Base-by-base conservation (phyloP, 2,797 vertebrate species). In the Acanthis flammea region DNA sequence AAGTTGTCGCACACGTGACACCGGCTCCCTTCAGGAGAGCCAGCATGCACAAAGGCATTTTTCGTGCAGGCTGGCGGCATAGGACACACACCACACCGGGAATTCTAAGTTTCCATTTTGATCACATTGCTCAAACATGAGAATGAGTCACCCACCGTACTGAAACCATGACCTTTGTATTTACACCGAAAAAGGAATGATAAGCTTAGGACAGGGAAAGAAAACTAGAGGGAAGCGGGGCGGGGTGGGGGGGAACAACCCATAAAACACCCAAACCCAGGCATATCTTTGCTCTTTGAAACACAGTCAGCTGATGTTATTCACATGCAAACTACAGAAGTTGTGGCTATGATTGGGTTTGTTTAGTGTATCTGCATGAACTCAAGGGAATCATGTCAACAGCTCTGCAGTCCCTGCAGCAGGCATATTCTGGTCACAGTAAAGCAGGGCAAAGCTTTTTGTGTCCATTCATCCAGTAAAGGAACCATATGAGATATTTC, bases 81-180 rank as follows among this genome's bases (percentile, higher is more conserved):
- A 54, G 90, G 86, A 51, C 35, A 42, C 60, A 16, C 31, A 22
- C 81, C 67, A 7, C 72, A 17, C 22, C 0, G 35, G 67, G 67
- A 60, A 42, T 85, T 84, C 60, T 33, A 5, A 79, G 81, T 93
- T 92, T 91, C 91, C 87, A 27, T 87, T 79, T 87, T 27, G 78
- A 92, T 96, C 94, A 94, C 87, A 15, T 55, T 91, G 89, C 74
- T 88, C 72, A 65, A 80, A 91, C 75, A 57, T 77, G 93, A 92
- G 84, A 75, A 50, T 95, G 92, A 96, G 53, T 96, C 93, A 95
- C 19, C 24, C 45, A 28, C 77, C 7, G 1, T 67, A 27, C 84
- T 30, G 45, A 91, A 93, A 82, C 86, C 86, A 58, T 7, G 88
- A 93, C 88, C 93, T 96, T 92, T 85, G 60, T 71, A 57, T 77